Percentiles rank a stretch among this genome's conserved stretches.
phyloP scores from a whole-genome alignment of 2,797 vertebrate genomes.

The Lacerta agilis region DNA sequence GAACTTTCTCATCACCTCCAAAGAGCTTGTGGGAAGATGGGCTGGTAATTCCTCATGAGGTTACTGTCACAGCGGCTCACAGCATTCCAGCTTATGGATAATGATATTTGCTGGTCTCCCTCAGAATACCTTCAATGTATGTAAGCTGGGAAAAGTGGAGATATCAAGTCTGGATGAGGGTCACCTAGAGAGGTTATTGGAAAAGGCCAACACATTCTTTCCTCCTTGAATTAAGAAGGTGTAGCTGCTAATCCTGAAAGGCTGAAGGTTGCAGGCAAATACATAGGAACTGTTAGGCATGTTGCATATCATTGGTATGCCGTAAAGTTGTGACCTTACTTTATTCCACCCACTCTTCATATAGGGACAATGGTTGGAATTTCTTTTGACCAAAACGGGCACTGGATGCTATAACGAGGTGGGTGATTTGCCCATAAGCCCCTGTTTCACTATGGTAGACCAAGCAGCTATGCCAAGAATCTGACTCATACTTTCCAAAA shows the following conservation, averaged over 20 bases:
- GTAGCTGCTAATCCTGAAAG: too few relatives aligned
- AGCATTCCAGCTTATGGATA: not conserved
- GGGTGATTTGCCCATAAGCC: not conserved
- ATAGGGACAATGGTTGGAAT: not conserved
- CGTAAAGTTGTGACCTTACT: not conserved
- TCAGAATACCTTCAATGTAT: not conserved
- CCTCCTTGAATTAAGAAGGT: not conserved
- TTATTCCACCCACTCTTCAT: not conserved
- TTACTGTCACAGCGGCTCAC: not conserved
- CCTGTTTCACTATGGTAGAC: not conserved
- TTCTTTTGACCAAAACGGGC: not conserved
- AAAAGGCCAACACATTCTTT: not conserved
- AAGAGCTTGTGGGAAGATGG: not conserved
- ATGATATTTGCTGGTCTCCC: not conserved
- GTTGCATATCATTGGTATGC: not conserved
- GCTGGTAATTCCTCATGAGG: not conserved
- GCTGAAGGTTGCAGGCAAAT: not conserved
- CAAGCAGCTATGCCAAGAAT: conserved; percentile 14
- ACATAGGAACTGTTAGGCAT: not conserved
- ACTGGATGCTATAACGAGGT: not conserved
- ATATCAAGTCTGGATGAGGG: not conserved
- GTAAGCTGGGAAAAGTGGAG: not conserved
- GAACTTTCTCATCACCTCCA: not conserved
- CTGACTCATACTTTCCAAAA: not conserved
- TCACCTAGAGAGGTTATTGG: not conserved